These are phyloP conservation scores for Heterodera filipjevi DNA, from an alignment of 2,888 invertebrate genomes.

Conservation along the genomic window DNA sequence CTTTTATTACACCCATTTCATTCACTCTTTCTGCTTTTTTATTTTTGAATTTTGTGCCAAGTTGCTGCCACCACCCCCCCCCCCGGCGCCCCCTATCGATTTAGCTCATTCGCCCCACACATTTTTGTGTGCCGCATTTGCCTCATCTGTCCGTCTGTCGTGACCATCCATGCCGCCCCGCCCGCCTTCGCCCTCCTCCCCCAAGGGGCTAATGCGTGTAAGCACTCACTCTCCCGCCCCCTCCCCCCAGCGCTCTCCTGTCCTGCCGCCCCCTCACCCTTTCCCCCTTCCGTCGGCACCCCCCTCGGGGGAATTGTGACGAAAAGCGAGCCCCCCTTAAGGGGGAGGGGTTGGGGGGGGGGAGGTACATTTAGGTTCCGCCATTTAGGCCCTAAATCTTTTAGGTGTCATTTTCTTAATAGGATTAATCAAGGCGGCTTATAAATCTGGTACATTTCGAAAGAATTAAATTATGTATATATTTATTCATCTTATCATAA, in stretches of 20 bases:
- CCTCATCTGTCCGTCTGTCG: neutral
- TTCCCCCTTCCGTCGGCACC: neutral
- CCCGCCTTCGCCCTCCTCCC: neutral
- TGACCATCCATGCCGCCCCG: neutral
- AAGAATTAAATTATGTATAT: too few relatives aligned
- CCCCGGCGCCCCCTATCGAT: neutral
- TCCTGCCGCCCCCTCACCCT: neutral
- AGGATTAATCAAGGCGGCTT: too few relatives aligned
- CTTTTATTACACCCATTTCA: too few relatives aligned
- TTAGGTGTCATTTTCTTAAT: too few relatives aligned
- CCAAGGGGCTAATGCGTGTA: conserved; percentile 7
- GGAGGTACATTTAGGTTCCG: too few relatives aligned
- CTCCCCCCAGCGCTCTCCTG: too few relatives aligned
- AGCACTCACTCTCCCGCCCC: neutral
- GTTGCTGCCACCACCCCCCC: neutral
- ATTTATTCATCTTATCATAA: too few relatives aligned
- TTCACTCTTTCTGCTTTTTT: conserved; percentile 17
- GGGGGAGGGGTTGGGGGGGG: neutral
- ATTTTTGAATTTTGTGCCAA: neutral
- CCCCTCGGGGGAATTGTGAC: conserved; percentile 10
- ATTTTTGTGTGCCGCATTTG: neutral
- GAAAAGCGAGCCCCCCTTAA: neutral
- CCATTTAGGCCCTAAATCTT: too few relatives aligned
- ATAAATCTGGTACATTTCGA: too few relatives aligned
- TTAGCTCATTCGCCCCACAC: neutral